Evolutionary conservation across 1,140 invertebrate genomes (phyloP), one percentile per base, ranked within the genome.

Genomic region (Cotesia glomerata): DNA sequence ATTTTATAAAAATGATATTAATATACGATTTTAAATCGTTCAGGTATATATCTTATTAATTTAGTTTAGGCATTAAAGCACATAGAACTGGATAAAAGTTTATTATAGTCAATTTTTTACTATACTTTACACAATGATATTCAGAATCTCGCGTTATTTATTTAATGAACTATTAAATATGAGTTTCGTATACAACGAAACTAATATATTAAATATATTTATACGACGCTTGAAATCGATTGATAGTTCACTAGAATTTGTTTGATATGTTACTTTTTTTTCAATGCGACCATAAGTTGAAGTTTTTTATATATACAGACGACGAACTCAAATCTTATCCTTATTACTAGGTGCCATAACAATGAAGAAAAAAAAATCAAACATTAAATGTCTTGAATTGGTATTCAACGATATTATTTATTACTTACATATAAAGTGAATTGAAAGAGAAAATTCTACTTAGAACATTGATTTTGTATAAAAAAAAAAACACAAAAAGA

Each of bases 341-440:
- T 77, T 77, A 77, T 75, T 74, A 73, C 72, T 77, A 74, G 71
- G 80, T 82, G 80, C 80, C 80, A 81, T 82, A 77, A 74, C 76
- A 78, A 80, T 75, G 76, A 81, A 75, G 77, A 78, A 79, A 73
- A 75, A 81, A 75, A 73, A 81, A 79, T 76, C 74, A 78, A 82
- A 78, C 63, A 54, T 72, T 73, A 75, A 72, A 70, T 72, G 61
- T 79, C 80, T 63, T 78, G 76, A 71, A 78, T 74, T 74, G 79
- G 78, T 66, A 32, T 18, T 49, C 45, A 66, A 61, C 11, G 18
- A 26, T 18, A 14, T 34, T 18, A 32, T 18, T 61, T 18, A 61
- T 26, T 35, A 62, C 3, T 62, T 62, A 62, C 5, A 35, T 62
- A n/a, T 14, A 62, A 35, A 11, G 7, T 62, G 9, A 62, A 34